phyloP scores from a whole-genome alignment of 2,888 invertebrate genomes.

The Metellina segmentata region DNA sequence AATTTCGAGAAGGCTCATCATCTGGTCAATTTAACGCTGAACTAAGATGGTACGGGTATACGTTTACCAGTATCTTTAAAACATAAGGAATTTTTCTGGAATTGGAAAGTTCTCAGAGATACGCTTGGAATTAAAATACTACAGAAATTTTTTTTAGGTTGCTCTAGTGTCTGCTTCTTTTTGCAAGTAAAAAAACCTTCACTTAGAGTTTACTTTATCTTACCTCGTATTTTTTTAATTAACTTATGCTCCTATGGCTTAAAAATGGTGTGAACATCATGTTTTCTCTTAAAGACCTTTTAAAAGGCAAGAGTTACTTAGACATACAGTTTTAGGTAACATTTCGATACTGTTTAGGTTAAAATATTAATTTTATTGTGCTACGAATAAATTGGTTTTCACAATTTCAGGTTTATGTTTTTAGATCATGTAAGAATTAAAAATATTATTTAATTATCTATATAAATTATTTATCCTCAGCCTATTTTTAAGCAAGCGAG shows the following conservation, averaged over 20 bases:
- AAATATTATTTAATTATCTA: too few species aligned
- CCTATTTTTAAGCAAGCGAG: too few species aligned
- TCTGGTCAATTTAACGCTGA: background rate
- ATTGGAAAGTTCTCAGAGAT: background rate
- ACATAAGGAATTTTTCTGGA: background rate
- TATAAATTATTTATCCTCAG: too few species aligned
- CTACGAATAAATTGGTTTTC: too few species aligned
- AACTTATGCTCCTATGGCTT: background rate
- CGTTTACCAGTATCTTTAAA: background rate
- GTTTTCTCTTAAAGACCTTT: background rate
- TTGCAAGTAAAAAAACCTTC: background rate
- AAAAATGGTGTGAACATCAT: background rate
- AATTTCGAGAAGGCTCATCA: background rate
- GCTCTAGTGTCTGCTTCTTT: background rate
- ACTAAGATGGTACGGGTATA: background rate
- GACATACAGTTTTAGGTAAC: too few species aligned
- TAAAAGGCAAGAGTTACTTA: background rate
- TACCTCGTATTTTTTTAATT: background rate
- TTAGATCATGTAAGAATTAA: too few species aligned
- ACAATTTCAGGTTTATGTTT: too few species aligned
- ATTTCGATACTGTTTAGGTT: too few species aligned
- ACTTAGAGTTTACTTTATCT: background rate
- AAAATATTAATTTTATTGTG: too few species aligned
- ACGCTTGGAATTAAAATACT: background rate
- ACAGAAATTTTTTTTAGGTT: background rate